A percentile compares a stretch with the other conserved stretches of the same genome.
phyloP scores from a whole-genome alignment of 2,888 invertebrate species.

The Drosophila lutescens region DNA sequence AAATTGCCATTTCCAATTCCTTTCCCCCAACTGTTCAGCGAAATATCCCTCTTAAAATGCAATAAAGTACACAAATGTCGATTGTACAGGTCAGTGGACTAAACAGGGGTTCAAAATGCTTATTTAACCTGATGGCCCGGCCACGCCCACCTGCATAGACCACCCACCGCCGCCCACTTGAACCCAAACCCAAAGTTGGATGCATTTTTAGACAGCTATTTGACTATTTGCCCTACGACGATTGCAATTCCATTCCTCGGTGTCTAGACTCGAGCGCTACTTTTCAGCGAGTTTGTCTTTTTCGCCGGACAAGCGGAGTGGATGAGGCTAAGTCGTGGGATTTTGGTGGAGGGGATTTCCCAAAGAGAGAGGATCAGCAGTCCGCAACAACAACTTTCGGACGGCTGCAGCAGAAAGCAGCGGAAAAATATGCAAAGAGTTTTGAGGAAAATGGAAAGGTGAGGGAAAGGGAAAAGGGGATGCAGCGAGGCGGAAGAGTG shows the following conservation, averaged over 20 bases:
- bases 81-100: slow-evolving; percentile 46
- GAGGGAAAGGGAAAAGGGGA: background rate
- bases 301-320: slow-evolving; percentile 45
- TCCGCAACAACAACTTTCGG: slow-evolving; percentile 46
- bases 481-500: slow-evolving; percentile 8
- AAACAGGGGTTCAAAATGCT: slow-evolving; percentile 34
- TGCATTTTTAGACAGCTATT: slow-evolving; percentile 70
- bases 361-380: slow-evolving; percentile 40
- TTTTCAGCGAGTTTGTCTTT: slow-evolving; percentile 65
- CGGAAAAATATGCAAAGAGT: slow-evolving; percentile 64
- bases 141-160: background rate
- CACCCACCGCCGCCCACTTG: background rate
- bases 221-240: slow-evolving; percentile 55
- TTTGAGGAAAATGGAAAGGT: slow-evolving; percentile 1
- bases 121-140: slow-evolving; percentile 20
- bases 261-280: slow-evolving; percentile 66
- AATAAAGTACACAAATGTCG: slow-evolving; percentile 39
- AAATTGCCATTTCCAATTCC: background rate
- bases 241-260: slow-evolving; percentile 56
- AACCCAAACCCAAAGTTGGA: background rate
- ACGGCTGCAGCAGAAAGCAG: slow-evolving; percentile 53
- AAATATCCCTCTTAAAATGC: background rate
- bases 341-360: slow-evolving; percentile 7
- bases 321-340: slow-evolving; percentile 3
- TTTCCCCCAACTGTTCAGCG: background rate